These are phyloP conservation scores for Copidosoma floridanum DNA, from an alignment of 1,140 invertebrate genomes.

Conservation along the genomic window DNA sequence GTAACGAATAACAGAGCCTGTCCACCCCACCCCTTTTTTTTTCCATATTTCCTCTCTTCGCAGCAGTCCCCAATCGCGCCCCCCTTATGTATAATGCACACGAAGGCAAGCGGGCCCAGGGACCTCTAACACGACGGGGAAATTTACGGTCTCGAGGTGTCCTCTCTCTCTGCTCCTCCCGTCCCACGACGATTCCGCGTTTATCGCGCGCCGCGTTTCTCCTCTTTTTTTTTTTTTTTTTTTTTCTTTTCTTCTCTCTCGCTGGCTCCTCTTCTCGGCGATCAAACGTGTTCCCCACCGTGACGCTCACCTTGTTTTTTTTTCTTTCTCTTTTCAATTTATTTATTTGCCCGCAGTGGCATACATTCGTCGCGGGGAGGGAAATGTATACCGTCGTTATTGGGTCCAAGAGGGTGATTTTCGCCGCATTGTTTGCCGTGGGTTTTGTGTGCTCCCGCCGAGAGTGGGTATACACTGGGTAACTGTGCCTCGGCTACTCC, in stretches of 20 bases:
- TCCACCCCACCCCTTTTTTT: neutral
- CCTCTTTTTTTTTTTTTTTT: neutral
- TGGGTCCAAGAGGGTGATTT: no score
- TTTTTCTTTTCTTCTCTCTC: neutral
- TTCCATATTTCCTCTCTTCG: neutral
- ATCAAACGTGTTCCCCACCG: no score
- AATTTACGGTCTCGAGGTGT: slow-evolving; percentile 13
- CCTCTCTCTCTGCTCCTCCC: neutral
- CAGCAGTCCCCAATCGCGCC: neutral
- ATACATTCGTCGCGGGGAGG: neutral
- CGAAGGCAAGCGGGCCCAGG: neutral
- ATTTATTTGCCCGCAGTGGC: neutral
- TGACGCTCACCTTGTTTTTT: neutral
- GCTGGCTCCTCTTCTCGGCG: no score
- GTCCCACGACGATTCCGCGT: slow-evolving; percentile 1
- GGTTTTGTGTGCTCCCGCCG: no score
- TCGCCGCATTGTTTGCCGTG: no score
- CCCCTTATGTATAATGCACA: slow-evolving; percentile 13
- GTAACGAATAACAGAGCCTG: neutral
- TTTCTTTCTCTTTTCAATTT: neutral
- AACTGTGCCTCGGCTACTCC: no score
- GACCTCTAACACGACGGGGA: slow-evolving; percentile 1
- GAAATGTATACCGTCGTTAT: no score
- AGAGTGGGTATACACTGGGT: no score
- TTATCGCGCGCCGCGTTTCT: slow-evolving; percentile 2